These are phyloP conservation scores for Phocides pigmalion DNA, from an alignment of 1,140 invertebrate genomes.

Conservation along the genomic window DNA sequence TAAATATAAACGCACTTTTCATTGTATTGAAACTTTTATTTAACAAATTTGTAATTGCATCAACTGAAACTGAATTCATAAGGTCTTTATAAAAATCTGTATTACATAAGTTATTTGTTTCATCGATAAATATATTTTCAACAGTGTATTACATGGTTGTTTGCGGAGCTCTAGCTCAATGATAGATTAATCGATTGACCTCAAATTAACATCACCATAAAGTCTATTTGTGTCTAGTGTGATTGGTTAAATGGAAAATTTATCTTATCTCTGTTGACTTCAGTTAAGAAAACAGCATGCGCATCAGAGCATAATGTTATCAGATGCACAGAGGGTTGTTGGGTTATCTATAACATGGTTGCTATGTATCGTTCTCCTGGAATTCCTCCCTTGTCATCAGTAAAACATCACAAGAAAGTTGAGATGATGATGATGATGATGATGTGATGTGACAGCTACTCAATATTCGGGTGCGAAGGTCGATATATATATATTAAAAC, in stretches of 20 bases:
- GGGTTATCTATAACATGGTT: conserved; percentile 42
- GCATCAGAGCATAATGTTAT: conserved; percentile 46
- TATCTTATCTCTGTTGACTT: conserved; percentile 70
- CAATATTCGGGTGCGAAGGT: no score
- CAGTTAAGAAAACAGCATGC: conserved; percentile 47
- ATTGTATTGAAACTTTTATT: no score
- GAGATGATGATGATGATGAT: no score
- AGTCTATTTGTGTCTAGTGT: conserved; percentile 11
- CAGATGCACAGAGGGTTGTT: conserved; percentile 57
- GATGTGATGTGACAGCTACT: no score
- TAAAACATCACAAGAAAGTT: background rate
- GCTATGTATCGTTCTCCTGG: conserved; percentile 42
- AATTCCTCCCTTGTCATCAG: background rate
- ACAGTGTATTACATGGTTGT: conserved; percentile 18
- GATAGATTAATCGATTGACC: conserved; percentile 30
- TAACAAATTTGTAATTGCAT: no score
- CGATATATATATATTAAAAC: no score
- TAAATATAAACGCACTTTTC: no score
- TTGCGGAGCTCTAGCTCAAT: background rate
- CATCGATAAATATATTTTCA: background rate
- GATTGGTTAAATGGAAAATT: conserved; percentile 61
- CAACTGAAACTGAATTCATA: no score
- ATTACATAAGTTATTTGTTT: no score
- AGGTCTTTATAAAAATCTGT: no score
- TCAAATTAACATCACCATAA: conserved; percentile 22